Conservation (phyloP, 2,113 vertebrate species). For the Benitochromis conjunctus region DNA sequence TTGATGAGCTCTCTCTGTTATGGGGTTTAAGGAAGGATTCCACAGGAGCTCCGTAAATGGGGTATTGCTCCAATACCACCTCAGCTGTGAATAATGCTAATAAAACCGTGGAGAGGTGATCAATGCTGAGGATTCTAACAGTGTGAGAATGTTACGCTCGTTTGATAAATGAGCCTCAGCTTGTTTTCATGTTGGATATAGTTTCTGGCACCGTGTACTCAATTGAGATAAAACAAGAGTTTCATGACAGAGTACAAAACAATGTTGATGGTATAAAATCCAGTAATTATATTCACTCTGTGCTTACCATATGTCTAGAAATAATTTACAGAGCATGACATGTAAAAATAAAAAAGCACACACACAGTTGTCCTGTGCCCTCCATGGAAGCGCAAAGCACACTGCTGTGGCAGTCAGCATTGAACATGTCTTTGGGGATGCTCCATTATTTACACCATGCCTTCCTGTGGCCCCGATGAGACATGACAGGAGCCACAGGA, state of each 20-base stretch:
- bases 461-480: slow-evolving; percentile 71
- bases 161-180: background rate
- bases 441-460: slow-evolving; percentile 76
- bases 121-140: slow-evolving; percentile 9
- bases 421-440: slow-evolving; percentile 63
- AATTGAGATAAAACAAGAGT: background rate
- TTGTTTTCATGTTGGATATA: background rate
- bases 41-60: background rate
- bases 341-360: background rate
- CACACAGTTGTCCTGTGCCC: slow-evolving; percentile 15
- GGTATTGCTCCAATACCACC: slow-evolving; percentile 1
- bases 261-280: background rate
- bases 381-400: slow-evolving; percentile 19
- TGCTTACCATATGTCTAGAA: slow-evolving; percentile 14
- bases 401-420: slow-evolving; percentile 45
- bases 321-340: slow-evolving; percentile 15
- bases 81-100: slow-evolving; percentile 18
- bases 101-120: slow-evolving; percentile 10
- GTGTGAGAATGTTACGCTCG: background rate
- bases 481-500: slow-evolving; percentile 76
- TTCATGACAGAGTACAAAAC: background rate
- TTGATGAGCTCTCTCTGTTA: slow-evolving; percentile 39
- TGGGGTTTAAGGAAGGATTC: slow-evolving; percentile 31
- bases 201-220: background rate
- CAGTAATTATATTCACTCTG: background rate